phyloP scores from a whole-genome alignment of 2,888 invertebrate genomes.

The Agrochola macilenta region DNA sequence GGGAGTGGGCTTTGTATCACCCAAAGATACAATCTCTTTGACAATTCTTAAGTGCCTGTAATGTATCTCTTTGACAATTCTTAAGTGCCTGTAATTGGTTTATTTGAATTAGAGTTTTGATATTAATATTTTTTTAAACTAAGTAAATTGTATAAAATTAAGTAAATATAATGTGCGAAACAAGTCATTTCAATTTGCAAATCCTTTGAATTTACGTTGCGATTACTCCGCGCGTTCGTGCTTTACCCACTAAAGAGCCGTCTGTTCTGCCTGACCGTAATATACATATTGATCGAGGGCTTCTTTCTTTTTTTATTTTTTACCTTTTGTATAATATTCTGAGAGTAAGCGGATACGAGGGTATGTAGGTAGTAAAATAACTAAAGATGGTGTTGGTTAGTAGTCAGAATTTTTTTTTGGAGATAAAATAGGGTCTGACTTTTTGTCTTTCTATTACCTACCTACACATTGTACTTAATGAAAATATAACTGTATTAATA shows the following conservation, averaged over 20 bases:
- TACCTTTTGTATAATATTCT: neutral
- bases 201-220: neutral
- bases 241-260: conserved; percentile 11
- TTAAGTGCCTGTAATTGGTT: too few species aligned
- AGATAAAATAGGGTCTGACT: neutral
- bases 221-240: neutral
- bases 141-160: too few species aligned
- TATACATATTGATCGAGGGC: conserved; percentile 28
- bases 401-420: neutral
- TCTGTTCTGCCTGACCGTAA: conserved; percentile 57
- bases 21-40: too few species aligned
- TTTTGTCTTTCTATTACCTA: neutral
- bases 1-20: too few species aligned
- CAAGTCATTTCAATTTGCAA: neutral
- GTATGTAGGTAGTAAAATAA: neutral
- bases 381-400: neutral
- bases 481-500: too few species aligned
- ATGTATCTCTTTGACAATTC: too few species aligned
- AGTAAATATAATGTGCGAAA: too few species aligned
- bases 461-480: too few species aligned
- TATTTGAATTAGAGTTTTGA: too few species aligned
- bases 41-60: too few species aligned
- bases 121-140: too few species aligned
- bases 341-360: neutral
- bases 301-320: conserved; percentile 19